These are phyloP conservation scores for Actenoides hombroni DNA, from an alignment of 2,113 vertebrate species.

Conservation along the genomic window DNA sequence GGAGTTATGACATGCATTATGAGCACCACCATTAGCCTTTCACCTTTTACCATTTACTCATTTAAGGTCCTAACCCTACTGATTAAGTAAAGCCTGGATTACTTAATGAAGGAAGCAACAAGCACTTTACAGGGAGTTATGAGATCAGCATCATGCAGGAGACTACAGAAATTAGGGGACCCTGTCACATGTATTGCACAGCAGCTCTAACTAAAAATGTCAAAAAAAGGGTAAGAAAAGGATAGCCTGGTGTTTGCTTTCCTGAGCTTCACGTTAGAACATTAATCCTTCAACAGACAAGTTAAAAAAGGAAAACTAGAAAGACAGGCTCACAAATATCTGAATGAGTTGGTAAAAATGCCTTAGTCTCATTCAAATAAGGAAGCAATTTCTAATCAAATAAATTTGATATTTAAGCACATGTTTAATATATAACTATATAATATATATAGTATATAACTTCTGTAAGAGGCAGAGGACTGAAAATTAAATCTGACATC, in stretches of 20 bases:
- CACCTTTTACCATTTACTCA: constrained; percentile 41
- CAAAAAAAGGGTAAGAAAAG: neutral
- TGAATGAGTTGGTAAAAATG: neutral
- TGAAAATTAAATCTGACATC: neutral
- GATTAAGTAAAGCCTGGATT: constrained; percentile 40
- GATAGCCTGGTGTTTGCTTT: neutral
- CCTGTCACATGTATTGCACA: neutral
- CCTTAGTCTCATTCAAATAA: neutral
- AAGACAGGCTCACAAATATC: neutral
- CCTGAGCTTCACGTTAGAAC: neutral
- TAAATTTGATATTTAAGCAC: neutral
- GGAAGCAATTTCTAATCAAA: neutral
- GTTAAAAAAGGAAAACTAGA: neutral
- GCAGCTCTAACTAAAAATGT: neutral
- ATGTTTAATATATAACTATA: neutral
- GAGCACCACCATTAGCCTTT: constrained; percentile 50
- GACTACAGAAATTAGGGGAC: neutral
- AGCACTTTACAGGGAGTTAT: neutral
- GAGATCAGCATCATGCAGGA: constrained; percentile 6
- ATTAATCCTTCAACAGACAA: neutral
- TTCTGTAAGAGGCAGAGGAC: neutral
- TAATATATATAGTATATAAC: no score
- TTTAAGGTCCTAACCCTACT: constrained; percentile 42
- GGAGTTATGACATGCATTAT: constrained; percentile 46
- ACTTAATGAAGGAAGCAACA: constrained; percentile 52